Percentiles rank a stretch among this genome's conserved stretches.
Evolutionary conservation across 2,888 invertebrate genomes (phyloP).

Genomic region (Rhamnusium bicolor): DNA sequence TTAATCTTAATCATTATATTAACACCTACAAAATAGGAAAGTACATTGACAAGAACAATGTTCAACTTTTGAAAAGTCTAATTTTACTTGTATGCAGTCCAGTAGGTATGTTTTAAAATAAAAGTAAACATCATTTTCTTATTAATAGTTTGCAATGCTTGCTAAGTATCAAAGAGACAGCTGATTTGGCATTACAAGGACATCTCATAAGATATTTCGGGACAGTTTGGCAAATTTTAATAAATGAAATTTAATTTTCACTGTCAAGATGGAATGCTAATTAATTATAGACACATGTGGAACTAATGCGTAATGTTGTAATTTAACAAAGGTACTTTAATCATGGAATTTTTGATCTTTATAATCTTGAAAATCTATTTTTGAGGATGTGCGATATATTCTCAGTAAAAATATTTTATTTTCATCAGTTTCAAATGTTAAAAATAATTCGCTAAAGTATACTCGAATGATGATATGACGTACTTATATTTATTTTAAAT

Average conservation of each 20-base stretch:
- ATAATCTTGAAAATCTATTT: constrained; percentile 14
- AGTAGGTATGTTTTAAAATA: background rate
- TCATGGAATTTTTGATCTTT: constrained; percentile 11
- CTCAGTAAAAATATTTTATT: background rate
- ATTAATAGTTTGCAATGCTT: constrained; percentile 10
- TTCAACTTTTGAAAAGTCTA: background rate
- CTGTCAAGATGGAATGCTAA: constrained; percentile 26
- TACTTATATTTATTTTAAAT: background rate
- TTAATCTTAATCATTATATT: background rate
- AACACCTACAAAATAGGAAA: background rate
- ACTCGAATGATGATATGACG: background rate
- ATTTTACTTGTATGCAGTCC: background rate
- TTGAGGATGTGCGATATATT: background rate
- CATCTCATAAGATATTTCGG: constrained; percentile 17
- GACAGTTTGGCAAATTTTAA: constrained; percentile 33
- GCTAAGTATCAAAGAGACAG: constrained; percentile 29
- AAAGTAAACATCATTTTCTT: constrained; percentile 6
- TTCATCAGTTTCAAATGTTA: background rate
- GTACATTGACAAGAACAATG: background rate
- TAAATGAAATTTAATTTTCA: constrained; percentile 26
- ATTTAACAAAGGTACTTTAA: constrained; percentile 6
- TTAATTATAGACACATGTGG: constrained; percentile 46
- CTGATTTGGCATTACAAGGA: constrained; percentile 31
- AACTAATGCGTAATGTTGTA: constrained; percentile 1
- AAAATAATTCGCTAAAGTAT: background rate